phyloP scores from a whole-genome alignment of 2,888 invertebrate genomes.

The Acanthopleura granulata region DNA sequence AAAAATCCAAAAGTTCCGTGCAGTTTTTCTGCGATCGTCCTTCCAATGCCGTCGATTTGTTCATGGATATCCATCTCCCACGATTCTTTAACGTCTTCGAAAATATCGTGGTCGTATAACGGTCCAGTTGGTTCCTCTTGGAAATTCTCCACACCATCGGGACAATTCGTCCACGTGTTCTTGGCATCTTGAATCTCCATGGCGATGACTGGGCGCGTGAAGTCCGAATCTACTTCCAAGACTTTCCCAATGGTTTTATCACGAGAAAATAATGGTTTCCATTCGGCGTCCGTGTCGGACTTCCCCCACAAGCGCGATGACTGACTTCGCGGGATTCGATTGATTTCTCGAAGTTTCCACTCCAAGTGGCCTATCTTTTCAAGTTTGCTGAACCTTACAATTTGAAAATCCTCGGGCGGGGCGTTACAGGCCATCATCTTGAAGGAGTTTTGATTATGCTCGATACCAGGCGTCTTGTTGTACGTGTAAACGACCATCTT shows the following conservation, averaged over 20 bases:
- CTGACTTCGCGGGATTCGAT: constrained; percentile 41
- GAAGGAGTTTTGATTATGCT: constrained; percentile 61
- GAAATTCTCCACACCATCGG: constrained; percentile 38
- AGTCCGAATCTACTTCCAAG: constrained; percentile 60
- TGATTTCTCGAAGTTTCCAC: constrained; percentile 55
- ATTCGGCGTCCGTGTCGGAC: constrained; percentile 56
- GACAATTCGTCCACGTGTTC: constrained; percentile 49
- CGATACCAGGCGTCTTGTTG: constrained; percentile 58
- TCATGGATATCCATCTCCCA: constrained; percentile 64
- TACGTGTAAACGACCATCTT: constrained; percentile 61
- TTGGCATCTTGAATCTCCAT: constrained; percentile 47
- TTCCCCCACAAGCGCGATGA: constrained; percentile 58
- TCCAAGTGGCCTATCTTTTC: constrained; percentile 63
- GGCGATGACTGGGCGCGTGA: constrained; percentile 53
- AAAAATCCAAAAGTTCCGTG: constrained; percentile 58
- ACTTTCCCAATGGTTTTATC: constrained; percentile 58
- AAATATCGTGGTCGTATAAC: constrained; percentile 54
- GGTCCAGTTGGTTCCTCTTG: constrained; percentile 47
- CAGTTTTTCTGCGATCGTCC: constrained; percentile 53
- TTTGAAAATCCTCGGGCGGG: constrained; percentile 56
- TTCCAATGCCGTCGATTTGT: constrained; percentile 58
- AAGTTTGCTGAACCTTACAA: constrained; percentile 59
- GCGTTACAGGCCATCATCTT: constrained; percentile 55
- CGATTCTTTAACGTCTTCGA: constrained; percentile 56
- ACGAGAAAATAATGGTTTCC: constrained; percentile 52